A percentile compares a stretch with the other conserved stretches of the same genome.
These are phyloP conservation scores for Caenorhabditis becei DNA, from an alignment of 2,888 invertebrate genomes.

Conservation along the genomic window DNA sequence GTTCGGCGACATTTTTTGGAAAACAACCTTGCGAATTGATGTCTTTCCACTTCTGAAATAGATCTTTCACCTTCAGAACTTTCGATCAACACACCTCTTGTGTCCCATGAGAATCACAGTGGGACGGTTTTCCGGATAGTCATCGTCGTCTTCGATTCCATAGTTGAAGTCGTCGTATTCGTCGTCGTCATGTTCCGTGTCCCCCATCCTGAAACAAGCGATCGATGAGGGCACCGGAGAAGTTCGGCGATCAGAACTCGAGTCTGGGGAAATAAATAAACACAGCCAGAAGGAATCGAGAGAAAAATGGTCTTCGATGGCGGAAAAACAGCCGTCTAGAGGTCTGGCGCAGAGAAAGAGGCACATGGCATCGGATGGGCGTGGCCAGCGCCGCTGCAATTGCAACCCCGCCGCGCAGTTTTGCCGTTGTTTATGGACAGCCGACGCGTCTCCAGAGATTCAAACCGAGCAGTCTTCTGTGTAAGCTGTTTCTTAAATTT, in stretches of 20 bases:
- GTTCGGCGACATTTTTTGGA: conserved; percentile 99
- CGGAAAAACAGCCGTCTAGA: background rate
- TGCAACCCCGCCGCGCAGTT: conserved; percentile 1
- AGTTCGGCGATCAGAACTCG: no score
- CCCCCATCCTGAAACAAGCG: conserved; percentile 9
- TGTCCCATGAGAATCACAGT: conserved; percentile 81
- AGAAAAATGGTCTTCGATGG: background rate
- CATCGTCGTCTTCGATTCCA: conserved; percentile 67
- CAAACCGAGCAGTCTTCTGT: no score
- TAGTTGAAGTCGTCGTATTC: conserved; percentile 76
- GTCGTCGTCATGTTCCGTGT: conserved; percentile 63
- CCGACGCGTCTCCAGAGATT: background rate
- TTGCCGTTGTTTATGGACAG: background rate
- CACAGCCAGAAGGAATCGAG: background rate
- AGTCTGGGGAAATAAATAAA: background rate
- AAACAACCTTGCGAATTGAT: conserved; percentile 99
- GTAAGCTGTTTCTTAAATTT: no score
- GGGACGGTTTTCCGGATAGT: conserved; percentile 70
- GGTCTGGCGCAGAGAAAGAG: background rate
- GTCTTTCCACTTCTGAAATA: conserved; percentile 92
- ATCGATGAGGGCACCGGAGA: no score
- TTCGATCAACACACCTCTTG: conserved; percentile 70
- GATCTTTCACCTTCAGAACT: background rate
- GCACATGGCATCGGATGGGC: conserved; percentile 2
- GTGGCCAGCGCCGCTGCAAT: background rate